A percentile compares a stretch with the other conserved stretches of the same genome.
Conservation (phyloP, 2,888 invertebrate species). For the Mimachlamys varia region DNA sequence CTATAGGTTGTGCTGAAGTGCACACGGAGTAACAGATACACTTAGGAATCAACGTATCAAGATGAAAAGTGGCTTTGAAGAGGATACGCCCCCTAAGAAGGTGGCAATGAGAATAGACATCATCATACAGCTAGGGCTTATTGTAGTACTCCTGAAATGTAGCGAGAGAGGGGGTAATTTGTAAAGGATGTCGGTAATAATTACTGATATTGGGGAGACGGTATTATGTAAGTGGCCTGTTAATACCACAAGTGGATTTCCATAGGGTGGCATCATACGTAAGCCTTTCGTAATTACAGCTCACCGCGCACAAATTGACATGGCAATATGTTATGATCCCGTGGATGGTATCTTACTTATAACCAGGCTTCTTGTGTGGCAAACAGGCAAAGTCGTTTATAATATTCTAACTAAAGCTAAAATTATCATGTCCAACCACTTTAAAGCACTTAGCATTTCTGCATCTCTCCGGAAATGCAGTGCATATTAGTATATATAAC, state of each 20-base stretch:
- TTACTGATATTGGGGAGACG: neutral
- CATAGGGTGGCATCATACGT: neutral
- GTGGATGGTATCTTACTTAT: neutral
- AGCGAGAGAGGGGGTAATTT: neutral
- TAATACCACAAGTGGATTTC: neutral
- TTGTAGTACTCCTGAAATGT: too few species aligned
- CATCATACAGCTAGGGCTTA: too few species aligned
- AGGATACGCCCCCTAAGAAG: too few species aligned
- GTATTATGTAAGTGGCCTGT: neutral
- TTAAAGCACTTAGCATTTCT: neutral
- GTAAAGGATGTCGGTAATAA: neutral
- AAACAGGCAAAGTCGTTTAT: neutral
- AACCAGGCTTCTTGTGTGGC: neutral
- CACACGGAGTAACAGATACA: too few species aligned
- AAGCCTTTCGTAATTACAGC: neutral
- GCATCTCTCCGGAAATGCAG: neutral
- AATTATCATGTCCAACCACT: neutral
- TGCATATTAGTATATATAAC: neutral
- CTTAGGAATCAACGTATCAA: too few species aligned
- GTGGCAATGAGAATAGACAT: too few species aligned
- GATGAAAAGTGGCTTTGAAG: too few species aligned
- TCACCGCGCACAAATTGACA: neutral
- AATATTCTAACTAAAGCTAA: neutral
- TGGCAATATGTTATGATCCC: conserved; percentile 1
- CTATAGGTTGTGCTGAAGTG: too few species aligned